These are phyloP conservation scores for Margarornis squamiger DNA, from an alignment of 2,797 vertebrate species.

Conservation along the genomic window DNA sequence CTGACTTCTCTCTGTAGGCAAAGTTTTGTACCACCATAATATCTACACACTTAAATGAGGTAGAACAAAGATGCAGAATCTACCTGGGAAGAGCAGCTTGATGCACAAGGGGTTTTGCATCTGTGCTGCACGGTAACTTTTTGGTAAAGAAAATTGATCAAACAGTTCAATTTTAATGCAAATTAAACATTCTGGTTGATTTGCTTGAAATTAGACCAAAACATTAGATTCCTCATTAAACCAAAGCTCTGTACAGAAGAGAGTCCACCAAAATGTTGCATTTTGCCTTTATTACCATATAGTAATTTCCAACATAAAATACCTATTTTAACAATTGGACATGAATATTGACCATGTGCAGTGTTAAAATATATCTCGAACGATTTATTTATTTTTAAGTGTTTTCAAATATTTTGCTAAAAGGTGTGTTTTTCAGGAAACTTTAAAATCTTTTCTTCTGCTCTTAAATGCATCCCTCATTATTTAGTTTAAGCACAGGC, in stretches of 20 bases:
- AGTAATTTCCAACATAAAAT: neutral
- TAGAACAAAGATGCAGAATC: neutral
- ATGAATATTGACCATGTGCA: neutral
- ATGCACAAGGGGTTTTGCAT: neutral
- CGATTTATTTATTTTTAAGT: neutral
- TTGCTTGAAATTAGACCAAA: neutral
- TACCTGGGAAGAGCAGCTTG: neutral
- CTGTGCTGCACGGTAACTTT: neutral
- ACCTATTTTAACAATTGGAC: neutral
- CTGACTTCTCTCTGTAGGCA: neutral
- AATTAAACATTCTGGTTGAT: neutral
- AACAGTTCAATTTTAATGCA: neutral
- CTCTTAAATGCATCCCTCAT: neutral
- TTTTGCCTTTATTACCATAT: neutral
- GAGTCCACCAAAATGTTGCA: neutral
- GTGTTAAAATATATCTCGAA: neutral
- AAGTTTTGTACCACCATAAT: neutral
- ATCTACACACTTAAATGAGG: neutral
- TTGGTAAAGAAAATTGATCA: neutral
- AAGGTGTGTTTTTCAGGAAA: neutral
- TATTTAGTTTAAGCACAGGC: neutral
- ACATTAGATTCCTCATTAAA: neutral
- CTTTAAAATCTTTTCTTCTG: neutral
- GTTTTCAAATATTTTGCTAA: neutral
- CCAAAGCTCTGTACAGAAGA: neutral